phyloP scores from a whole-genome alignment of 2,888 invertebrate genomes.

The Polydrusus cervinus region DNA sequence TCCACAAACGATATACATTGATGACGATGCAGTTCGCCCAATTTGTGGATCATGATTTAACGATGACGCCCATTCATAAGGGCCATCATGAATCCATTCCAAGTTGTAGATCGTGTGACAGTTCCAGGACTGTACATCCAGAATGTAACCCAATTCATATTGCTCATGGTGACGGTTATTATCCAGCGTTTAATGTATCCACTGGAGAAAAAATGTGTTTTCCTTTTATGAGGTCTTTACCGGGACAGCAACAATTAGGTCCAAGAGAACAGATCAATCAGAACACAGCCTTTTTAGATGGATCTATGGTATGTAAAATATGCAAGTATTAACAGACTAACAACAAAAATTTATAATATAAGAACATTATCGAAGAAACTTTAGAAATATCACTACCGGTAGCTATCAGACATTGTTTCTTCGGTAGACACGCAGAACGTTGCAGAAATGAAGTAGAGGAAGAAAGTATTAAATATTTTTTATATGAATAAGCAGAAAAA shows the following conservation, averaged over 20 bases:
- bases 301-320: slow-evolving; percentile 73
- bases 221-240: slow-evolving; percentile 94
- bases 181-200: slow-evolving; percentile 88
- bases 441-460: too few relatives aligned
- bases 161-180: slow-evolving; percentile 91
- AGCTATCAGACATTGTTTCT: too few relatives aligned
- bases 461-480: too few relatives aligned
- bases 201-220: slow-evolving; percentile 91
- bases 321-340: too few relatives aligned
- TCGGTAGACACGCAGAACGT: too few relatives aligned
- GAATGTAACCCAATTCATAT: slow-evolving; percentile 96
- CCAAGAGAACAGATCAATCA: slow-evolving; percentile 96
- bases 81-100: slow-evolving; percentile 93
- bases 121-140: slow-evolving; percentile 88
- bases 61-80: slow-evolving; percentile 94
- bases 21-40: slow-evolving; percentile 98
- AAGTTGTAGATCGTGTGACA: slow-evolving; percentile 91
- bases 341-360: too few relatives aligned
- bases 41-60: slow-evolving; percentile 94
- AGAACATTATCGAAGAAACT: too few relatives aligned
- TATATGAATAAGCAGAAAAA: too few relatives aligned
- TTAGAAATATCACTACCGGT: too few relatives aligned
- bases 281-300: slow-evolving; percentile 92
- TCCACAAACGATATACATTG: slow-evolving; percentile 90
- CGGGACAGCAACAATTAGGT: slow-evolving; percentile 91